phyloP scores from a whole-genome alignment of 2,113 vertebrate genomes.

The Azemiops feae region DNA sequence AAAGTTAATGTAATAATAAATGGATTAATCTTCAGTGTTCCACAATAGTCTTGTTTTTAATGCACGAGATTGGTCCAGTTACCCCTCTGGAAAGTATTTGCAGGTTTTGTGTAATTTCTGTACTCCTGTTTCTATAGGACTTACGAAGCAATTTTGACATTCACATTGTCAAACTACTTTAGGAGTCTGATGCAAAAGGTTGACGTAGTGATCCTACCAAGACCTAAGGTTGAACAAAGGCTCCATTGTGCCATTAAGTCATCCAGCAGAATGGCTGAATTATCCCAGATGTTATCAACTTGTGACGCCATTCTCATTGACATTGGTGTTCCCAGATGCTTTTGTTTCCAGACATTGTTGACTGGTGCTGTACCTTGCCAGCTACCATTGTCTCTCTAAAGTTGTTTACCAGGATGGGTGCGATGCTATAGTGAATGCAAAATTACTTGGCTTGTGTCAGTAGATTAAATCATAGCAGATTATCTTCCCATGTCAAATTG shows the following conservation, averaged over 20 bases:
- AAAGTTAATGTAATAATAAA: not conserved
- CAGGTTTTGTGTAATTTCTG: not conserved
- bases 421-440: not conserved
- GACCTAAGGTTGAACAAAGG: not conserved
- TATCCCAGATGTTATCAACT: conserved; percentile 28
- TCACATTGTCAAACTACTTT: not conserved
- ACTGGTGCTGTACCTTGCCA: conserved; percentile 51
- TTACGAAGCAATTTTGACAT: not conserved
- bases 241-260: not conserved
- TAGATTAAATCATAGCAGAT: not conserved
- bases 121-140: not conserved
- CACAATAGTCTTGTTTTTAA: not conserved
- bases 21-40: not conserved
- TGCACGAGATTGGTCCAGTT: not conserved
- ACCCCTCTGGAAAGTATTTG: not conserved
- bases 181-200: not conserved
- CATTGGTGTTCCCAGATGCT: conserved; percentile 38
- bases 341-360: conserved; percentile 63
- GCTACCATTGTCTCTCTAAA: conserved; percentile 61
- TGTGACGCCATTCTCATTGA: conserved; percentile 52
- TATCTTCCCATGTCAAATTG: not conserved
- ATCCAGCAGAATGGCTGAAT: not conserved
- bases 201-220: not conserved
- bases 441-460: conserved; percentile 38
- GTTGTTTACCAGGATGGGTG: conserved; percentile 44